phyloP scores from a whole-genome alignment of 2,888 invertebrate genomes.

The Chrysolina oricalcia region DNA sequence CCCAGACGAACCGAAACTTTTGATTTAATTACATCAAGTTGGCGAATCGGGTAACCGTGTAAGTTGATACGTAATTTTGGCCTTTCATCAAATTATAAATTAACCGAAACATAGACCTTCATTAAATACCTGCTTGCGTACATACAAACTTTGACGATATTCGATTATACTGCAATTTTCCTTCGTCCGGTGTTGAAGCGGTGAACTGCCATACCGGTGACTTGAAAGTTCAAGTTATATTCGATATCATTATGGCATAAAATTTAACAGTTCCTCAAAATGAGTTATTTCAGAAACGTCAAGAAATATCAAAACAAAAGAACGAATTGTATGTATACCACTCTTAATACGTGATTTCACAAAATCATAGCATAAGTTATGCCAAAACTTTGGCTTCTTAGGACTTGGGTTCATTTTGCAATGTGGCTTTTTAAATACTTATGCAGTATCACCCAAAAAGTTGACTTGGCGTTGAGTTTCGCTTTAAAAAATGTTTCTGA shows the following conservation, averaged over 20 bases:
- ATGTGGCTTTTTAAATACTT: no score
- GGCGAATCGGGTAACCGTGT: slow-evolving; percentile 48
- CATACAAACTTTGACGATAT: slow-evolving; percentile 36
- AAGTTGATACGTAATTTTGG: slow-evolving; percentile 50
- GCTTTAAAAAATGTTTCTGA: no score
- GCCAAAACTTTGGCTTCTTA: no score
- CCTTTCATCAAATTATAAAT: slow-evolving; percentile 51
- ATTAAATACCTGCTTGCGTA: slow-evolving; percentile 38
- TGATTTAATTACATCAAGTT: slow-evolving; percentile 49
- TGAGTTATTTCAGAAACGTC: no score
- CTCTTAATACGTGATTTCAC: no score
- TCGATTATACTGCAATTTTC: slow-evolving; percentile 45
- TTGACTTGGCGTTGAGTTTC: no score
- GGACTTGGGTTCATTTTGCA: no score
- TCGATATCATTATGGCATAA: neutral
- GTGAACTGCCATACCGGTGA: neutral
- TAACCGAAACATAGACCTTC: slow-evolving; percentile 40
- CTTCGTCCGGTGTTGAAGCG: slow-evolving; percentile 18
- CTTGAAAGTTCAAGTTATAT: neutral
- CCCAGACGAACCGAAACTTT: slow-evolving; percentile 44
- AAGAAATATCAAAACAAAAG: no score
- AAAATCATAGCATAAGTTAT: no score
- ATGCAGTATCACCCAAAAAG: no score
- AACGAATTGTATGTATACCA: no score
- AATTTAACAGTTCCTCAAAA: neutral